These are phyloP conservation scores for honey bee (Apis mellifera) DNA, from an alignment of 1,140 invertebrate genomes.

Conservation along the genomic window DNA sequence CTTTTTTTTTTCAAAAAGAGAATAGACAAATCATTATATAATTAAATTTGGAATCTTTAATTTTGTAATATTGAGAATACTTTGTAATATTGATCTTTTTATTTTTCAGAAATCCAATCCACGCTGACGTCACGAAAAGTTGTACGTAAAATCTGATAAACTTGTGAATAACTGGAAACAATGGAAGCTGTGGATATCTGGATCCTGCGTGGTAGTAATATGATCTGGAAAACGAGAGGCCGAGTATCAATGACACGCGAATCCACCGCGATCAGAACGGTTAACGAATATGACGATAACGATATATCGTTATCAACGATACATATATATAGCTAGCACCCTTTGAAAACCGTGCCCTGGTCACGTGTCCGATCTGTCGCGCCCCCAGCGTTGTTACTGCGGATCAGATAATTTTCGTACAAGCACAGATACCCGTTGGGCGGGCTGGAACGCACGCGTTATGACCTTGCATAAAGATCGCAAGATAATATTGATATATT, in stretches of 20 bases:
- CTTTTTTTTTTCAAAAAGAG: too few relatives aligned
- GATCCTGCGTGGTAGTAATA: background rate
- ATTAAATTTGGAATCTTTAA: too few relatives aligned
- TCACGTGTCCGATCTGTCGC: conserved; percentile 66
- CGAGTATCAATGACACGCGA: conserved; percentile 53
- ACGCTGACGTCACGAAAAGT: background rate
- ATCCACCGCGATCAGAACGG: conserved; percentile 39
- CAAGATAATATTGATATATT: conserved; percentile 63
- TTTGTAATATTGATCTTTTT: too few relatives aligned
- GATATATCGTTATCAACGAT: conserved; percentile 63
- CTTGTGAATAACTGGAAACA: background rate
- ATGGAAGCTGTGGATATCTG: background rate
- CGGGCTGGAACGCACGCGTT: conserved; percentile 29
- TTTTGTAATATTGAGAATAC: too few relatives aligned
- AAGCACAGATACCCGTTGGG: conserved; percentile 49
- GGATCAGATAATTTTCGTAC: conserved; percentile 65
- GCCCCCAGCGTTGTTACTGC: conserved; percentile 65
- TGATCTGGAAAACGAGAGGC: conserved; percentile 19
- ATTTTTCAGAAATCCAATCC: too few relatives aligned
- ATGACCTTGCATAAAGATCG: conserved; percentile 59
- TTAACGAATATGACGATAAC: conserved; percentile 64
- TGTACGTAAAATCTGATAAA: background rate
- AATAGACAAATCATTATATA: too few relatives aligned
- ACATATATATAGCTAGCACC: conserved; percentile 48
- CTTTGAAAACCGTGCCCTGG: conserved; percentile 59